These are phyloP conservation scores for Polypterus bichir DNA, from an alignment of 2,113 vertebrate species.

Conservation along the genomic window DNA sequence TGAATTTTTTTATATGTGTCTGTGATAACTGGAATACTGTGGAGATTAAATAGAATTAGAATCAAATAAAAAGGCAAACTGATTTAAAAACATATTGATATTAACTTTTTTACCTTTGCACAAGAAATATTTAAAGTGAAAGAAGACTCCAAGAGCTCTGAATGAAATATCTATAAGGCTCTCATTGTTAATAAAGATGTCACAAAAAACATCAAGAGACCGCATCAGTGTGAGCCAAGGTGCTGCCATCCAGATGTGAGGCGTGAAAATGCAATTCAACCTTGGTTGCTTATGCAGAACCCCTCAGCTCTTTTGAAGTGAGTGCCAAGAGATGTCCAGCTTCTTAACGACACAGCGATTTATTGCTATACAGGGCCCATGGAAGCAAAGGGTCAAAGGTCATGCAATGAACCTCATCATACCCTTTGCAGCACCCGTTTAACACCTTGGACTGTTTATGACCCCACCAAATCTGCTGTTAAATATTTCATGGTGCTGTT, in stretches of 20 bases:
- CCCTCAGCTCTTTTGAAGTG: constrained; percentile 42
- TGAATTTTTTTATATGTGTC: too few relatives aligned
- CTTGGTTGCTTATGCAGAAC: constrained; percentile 42
- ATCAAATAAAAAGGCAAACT: too few relatives aligned
- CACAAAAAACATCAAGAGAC: constrained; percentile 49
- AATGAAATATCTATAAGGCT: too few relatives aligned
- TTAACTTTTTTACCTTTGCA: too few relatives aligned
- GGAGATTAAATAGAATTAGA: too few relatives aligned
- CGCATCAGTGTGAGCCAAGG: constrained; percentile 52
- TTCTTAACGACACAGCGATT: constrained; percentile 50
- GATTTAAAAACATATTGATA: too few relatives aligned
- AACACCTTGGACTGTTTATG: constrained; percentile 44
- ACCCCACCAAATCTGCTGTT: constrained; percentile 39
- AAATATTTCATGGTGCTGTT: constrained; percentile 41
- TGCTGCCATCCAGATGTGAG: constrained; percentile 61
- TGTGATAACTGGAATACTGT: too few relatives aligned
- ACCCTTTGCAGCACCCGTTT: constrained; percentile 43
- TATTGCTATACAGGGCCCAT: constrained; percentile 41
- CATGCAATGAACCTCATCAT: constrained; percentile 34
- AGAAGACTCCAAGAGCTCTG: too few relatives aligned
- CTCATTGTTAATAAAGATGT: constrained; percentile 57
- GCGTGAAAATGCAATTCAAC: constrained; percentile 30
- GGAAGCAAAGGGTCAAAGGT: constrained; percentile 39
- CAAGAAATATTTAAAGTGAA: too few relatives aligned
- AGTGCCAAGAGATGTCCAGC: constrained; percentile 47